Conservation (phyloP, 2,797 vertebrate genomes). For the Notolepis coatsorum region DNA sequence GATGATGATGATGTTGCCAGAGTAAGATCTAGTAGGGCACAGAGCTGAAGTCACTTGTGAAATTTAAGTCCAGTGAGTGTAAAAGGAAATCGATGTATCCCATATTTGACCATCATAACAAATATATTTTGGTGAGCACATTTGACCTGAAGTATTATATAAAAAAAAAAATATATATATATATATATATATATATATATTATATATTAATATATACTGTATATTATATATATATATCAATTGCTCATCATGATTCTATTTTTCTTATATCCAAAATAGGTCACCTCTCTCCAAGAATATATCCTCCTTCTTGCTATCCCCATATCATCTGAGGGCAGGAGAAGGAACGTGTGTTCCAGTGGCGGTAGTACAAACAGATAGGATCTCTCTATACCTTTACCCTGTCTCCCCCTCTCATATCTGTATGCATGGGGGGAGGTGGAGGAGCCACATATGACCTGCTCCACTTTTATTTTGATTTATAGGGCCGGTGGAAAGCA, state of each 20-base stretch:
- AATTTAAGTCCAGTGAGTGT: neutral
- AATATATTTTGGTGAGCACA: neutral
- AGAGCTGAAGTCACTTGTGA: too few species aligned
- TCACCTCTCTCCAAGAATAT: neutral
- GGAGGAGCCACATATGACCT: constrained; percentile 64
- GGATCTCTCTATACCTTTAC: constrained; percentile 13
- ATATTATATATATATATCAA: neutral
- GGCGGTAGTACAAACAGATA: constrained; percentile 14
- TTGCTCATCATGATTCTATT: neutral
- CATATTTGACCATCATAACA: neutral
- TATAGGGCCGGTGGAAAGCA: constrained; percentile 76
- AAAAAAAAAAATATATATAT: neutral
- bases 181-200: neutral
- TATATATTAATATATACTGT: neutral
- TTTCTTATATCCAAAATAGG: neutral
- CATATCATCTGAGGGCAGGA: neutral
- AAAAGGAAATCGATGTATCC: neutral
- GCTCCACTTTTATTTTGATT: constrained; percentile 83
- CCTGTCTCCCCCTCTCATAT: constrained; percentile 15
- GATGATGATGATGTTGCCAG: too few species aligned
- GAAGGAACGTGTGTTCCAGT: neutral
- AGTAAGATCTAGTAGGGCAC: neutral
- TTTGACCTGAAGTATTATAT: too few species aligned
- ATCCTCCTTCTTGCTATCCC: neutral
- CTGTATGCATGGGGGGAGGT: constrained; percentile 11